These are phyloP conservation scores for Hydrotaea cyrtoneurina DNA, from an alignment of 2,888 invertebrate species.

Conservation along the genomic window DNA sequence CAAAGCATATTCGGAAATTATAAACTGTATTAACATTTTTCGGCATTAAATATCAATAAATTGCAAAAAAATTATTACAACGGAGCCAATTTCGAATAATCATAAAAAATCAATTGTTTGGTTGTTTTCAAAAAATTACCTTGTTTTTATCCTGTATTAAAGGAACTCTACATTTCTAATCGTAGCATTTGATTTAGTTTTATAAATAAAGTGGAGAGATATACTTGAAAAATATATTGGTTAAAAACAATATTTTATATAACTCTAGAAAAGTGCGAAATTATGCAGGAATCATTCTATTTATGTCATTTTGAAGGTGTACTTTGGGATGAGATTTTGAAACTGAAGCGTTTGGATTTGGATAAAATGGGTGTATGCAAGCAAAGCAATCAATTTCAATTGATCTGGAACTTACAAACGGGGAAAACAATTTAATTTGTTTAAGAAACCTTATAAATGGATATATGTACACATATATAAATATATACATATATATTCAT, in stretches of 20 bases:
- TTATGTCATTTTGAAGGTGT: not conserved
- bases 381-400: too few species aligned
- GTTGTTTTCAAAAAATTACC: constrained; percentile 71
- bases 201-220: constrained; percentile 42
- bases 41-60: constrained; percentile 2
- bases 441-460: too few species aligned
- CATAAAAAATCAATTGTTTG: constrained; percentile 1
- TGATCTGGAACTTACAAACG: too few species aligned
- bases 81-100: constrained; percentile 3
- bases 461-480: too few species aligned
- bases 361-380: too few species aligned
- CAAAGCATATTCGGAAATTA: not conserved
- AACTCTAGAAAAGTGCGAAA: not conserved
- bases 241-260: not conserved
- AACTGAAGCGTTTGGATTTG: too few species aligned
- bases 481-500: too few species aligned
- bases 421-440: too few species aligned
- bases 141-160: constrained; percentile 75
- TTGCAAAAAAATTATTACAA: constrained; percentile 1
- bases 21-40: not conserved
- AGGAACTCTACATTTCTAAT: constrained; percentile 75
- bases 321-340: not conserved
- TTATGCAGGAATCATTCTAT: not conserved
- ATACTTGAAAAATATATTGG: constrained; percentile 40
- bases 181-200: constrained; percentile 30